Base-by-base conservation (phyloP, 1,140 invertebrate genomes). In the Mesaphorura yosii region DNA sequence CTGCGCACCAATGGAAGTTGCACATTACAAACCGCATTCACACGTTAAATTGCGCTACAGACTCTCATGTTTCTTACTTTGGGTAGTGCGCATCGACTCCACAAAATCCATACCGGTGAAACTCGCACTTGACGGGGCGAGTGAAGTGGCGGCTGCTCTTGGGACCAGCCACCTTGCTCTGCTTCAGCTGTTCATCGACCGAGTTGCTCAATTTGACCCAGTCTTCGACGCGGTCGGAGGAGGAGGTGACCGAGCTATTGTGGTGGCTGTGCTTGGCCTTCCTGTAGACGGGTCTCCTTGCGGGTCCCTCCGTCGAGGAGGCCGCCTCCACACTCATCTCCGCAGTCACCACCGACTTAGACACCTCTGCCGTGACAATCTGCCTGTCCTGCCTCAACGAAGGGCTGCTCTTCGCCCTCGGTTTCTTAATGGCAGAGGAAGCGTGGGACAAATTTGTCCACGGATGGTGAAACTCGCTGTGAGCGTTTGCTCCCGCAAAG, bases 21-120 rank as follows among this genome's bases (percentile, higher is more conserved):
- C n/a, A n/a, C n/a, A n/a, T n/a, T n/a, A n/a, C n/a, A n/a, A n/a
- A n/a, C n/a, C n/a, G n/a, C n/a, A n/a, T n/a, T n/a, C n/a, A n/a
- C n/a, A n/a, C n/a, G n/a, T n/a, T n/a, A n/a, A n/a, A n/a, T n/a
- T n/a, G n/a, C n/a, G n/a, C n/a, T n/a, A n/a, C n/a, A n/a, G n/a
- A n/a, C n/a, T n/a, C n/a, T n/a, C n/a, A n/a, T n/a, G n/a, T n/a
- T n/a, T 48, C 57, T 63, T 53, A 63, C 61, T 55, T 17, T 3
- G 61, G 61, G 34, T 63, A 63, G 19, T 57, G 48, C 12, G 55
- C 38, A 1, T 51, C 58, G 12, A 63, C 52, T 0, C 57, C 57
- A 48, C 61, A 63, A 31, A 63, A 63, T 3, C 61, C 61, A 51
- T 55, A 63, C 31, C 55, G 25, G 25, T 59, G 51, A 37, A 63